These are phyloP conservation scores for Patiria miniata DNA, from an alignment of 35 echinoderm and acorn worm species.

Conservation along the genomic window DNA sequence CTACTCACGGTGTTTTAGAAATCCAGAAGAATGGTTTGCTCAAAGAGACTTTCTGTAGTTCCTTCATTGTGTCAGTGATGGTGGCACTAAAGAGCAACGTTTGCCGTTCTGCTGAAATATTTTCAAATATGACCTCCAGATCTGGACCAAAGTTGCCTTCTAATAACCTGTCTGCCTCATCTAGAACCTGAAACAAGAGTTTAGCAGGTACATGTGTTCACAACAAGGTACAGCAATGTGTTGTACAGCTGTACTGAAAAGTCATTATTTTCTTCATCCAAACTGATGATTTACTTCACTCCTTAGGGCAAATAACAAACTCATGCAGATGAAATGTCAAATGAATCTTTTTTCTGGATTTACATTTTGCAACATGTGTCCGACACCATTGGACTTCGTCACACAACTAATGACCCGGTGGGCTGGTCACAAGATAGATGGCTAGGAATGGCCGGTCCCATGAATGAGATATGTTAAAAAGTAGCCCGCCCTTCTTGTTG, in stretches of 20 bases:
- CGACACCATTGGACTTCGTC: too few species aligned
- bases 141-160: slow-evolving; percentile 92
- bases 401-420: too few species aligned
- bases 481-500: too few species aligned
- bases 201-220: not conserved
- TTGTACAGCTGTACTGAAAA: too few species aligned
- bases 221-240: not conserved
- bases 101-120: slow-evolving; percentile 81
- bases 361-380: too few species aligned
- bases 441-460: too few species aligned
- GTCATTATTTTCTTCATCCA: not conserved
- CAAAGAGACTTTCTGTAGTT: slow-evolving; percentile 82
- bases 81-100: slow-evolving; percentile 96
- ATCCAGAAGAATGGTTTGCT: slow-evolving; percentile 89
- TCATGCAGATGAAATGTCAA: too few species aligned
- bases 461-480: too few species aligned
- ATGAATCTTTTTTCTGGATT: too few species aligned
- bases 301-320: too few species aligned
- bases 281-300: too few species aligned
- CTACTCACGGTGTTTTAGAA: slow-evolving; percentile 89
- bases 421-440: too few species aligned
- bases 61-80: slow-evolving; percentile 94
- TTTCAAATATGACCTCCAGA: slow-evolving; percentile 94
- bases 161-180: slow-evolving; percentile 96
- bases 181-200: slow-evolving; percentile 66